These are phyloP conservation scores for Apodemus agrarius DNA, from an alignment of 2,797 vertebrate species.

Conservation along the genomic window DNA sequence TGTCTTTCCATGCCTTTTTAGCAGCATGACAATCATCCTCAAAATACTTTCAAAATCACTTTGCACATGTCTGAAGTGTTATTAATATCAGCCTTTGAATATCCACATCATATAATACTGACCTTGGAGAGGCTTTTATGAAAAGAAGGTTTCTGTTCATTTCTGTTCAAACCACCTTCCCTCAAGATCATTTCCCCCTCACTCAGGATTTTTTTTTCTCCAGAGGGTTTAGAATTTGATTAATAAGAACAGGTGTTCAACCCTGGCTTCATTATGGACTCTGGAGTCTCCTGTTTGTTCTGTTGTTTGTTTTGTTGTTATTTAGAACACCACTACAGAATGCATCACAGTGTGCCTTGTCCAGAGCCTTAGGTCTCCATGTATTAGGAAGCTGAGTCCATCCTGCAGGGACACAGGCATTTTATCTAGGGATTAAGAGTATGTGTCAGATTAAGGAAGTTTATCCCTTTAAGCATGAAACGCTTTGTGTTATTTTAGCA, in stretches of 20 bases:
- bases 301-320: not conserved
- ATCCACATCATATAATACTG: not conserved
- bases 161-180: not conserved
- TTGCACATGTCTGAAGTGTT: not conserved
- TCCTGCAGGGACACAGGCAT: conserved; percentile 52
- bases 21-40: not conserved
- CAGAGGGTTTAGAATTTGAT: conserved; percentile 2
- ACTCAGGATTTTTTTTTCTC: not conserved
- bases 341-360: conserved; percentile 1
- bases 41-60: not conserved
- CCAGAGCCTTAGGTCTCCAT: not conserved
- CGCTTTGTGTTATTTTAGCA: conserved; percentile 74
- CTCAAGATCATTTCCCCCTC: not conserved
- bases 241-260: conserved; percentile 5
- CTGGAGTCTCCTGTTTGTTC: not conserved
- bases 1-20: not conserved
- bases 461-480: conserved; percentile 80
- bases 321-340: not conserved
- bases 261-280: not conserved
- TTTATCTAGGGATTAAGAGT: conserved; percentile 70
- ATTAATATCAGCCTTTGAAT: not conserved
- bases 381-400: conserved; percentile 44
- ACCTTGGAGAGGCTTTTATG: not conserved
- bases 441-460: conserved; percentile 73
- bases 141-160: not conserved